Evolutionary conservation across 2,888 invertebrate species (phyloP).

Genomic region (Girardia tigrina): DNA sequence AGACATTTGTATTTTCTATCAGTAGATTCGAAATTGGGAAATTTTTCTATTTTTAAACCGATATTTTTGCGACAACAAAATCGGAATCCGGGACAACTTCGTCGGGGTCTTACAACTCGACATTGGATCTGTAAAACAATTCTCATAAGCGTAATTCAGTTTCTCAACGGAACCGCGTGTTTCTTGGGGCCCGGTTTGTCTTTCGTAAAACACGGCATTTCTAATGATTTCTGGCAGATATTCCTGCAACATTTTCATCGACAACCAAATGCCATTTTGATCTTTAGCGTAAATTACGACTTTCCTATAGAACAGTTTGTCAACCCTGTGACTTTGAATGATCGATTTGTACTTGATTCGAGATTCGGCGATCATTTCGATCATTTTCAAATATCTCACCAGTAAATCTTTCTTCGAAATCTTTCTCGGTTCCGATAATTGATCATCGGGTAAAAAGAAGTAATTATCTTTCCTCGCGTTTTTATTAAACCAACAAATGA

Average conservation of each 20-base stretch:
- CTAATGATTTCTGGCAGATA: neutral
- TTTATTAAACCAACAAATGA: neutral
- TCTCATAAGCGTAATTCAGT: neutral
- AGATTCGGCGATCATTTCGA: neutral
- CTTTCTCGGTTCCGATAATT: neutral
- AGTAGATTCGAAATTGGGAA: too few relatives aligned
- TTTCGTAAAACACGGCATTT: constrained; percentile 18
- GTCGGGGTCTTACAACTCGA: neutral
- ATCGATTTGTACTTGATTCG: neutral
- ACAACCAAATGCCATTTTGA: neutral
- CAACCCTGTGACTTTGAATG: neutral
- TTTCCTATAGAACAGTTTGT: neutral
- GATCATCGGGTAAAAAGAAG: neutral
- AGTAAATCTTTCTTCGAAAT: neutral
- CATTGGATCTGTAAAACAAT: neutral
- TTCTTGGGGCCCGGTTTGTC: neutral
- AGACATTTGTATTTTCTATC: too few relatives aligned
- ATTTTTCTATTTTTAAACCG: too few relatives aligned
- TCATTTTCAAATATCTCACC: neutral
- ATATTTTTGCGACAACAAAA: neutral
- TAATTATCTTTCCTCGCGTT: neutral
- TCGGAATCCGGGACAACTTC: neutral
- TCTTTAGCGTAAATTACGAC: neutral
- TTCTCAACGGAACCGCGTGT: neutral
- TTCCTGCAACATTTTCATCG: neutral